Evolutionary conservation across 2,113 vertebrate genomes (phyloP), one percentile per base, ranked within the genome.

Genomic region (Mobula birostris): DNA sequence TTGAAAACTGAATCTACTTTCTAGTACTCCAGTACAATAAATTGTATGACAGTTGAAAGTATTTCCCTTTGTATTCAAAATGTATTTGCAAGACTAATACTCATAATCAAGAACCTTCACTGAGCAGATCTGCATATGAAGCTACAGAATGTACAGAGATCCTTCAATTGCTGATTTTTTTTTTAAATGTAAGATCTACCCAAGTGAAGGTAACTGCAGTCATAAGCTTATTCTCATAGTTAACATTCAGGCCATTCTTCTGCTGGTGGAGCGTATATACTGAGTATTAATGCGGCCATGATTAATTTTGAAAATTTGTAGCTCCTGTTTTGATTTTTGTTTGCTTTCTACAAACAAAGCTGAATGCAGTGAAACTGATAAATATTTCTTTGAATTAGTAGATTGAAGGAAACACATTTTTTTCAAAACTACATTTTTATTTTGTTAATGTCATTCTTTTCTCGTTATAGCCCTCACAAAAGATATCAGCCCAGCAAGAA

Each of bases 401-500:
- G 90, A 17, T 92, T 48, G 90, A 93, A 40, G 17, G 32, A 70
- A 70, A 36, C n/a, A 21, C 66, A 15, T 74, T 14, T 32, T 61
- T 17, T 94, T 79, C 6, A 27, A 27, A 83, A 61, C 24, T 94
- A 17, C 19, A 27, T 40, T 74, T 68, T 32, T 19, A 29, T 70
- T 85, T 72, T 63, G 85, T 88, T 88, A 29, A 66, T 66, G 8
- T 9, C 36, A 76, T 6, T 61, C 24, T 61, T 36, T 8, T 63
- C 63, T 24, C 48, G n/a, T 48, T 29, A 24, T 96, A 99, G 98
- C 96, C 97, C 76, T 96, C 98, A 91, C 98, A 98, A 94, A 98
- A 98, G 96, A 96, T 99, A 95, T 97, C 97, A 0, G 95, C 96
- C 1, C 98, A 99, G 96, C 97, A 98, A 92, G 98, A 99, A 96